These are phyloP conservation scores for Ibidorhyncha struthersii DNA, from an alignment of 2,113 vertebrate genomes.

Conservation along the genomic window DNA sequence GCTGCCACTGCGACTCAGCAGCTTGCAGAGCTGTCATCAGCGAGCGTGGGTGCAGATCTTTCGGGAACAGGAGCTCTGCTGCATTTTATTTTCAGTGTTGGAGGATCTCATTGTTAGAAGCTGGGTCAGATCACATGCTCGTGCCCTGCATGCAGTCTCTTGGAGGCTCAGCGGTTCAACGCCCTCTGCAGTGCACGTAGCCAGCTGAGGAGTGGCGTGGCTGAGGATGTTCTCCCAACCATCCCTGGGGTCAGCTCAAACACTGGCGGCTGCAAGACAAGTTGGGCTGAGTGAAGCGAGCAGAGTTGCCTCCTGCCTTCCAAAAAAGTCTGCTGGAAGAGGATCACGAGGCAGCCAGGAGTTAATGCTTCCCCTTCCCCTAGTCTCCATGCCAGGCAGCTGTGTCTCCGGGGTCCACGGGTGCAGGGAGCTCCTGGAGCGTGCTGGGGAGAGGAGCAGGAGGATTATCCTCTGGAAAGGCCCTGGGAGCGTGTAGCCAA, in stretches of 20 bases:
- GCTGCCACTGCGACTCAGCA: fast-evolving
- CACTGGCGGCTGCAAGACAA: fast-evolving
- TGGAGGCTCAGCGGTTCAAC: neutral
- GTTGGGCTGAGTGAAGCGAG: neutral
- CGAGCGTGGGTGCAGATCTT: neutral
- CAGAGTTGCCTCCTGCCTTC: neutral
- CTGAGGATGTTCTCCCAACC: neutral
- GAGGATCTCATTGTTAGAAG: neutral
- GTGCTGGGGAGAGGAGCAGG: neutral
- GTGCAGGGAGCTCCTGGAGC: no score
- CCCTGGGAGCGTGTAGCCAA: neutral
- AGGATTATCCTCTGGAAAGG: neutral
- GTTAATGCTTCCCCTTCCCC: fast-evolving
- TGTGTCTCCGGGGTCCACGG: fast-evolving
- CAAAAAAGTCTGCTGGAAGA: neutral
- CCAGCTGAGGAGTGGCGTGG: neutral
- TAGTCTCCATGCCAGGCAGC: fast-evolving
- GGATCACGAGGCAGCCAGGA: neutral
- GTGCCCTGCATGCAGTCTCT: fast-evolving
- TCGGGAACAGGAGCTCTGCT: neutral
- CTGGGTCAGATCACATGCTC: neutral
- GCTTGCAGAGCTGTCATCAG: fast-evolving
- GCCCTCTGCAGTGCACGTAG: fast-evolving
- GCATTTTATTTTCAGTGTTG: neutral
- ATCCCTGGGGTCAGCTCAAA: fast-evolving